phyloP scores from a whole-genome alignment of 2,888 invertebrate genomes.

The Pemphredon lugubris region DNA sequence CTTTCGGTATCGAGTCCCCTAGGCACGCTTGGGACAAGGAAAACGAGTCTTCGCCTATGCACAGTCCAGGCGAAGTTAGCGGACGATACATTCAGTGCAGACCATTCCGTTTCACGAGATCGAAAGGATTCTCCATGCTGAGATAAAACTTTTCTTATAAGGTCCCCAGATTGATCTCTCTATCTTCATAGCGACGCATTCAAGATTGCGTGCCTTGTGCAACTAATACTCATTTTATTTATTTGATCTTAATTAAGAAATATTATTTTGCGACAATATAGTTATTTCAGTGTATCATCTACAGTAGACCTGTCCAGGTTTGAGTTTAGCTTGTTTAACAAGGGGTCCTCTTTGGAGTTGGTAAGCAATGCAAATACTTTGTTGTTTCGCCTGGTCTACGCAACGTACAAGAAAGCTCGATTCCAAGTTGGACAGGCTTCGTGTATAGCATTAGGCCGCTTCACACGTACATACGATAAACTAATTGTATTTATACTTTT shows the following conservation, averaged over 20 bases:
- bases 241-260: slow-evolving; percentile 34
- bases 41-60: slow-evolving; percentile 82
- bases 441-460: slow-evolving; percentile 39
- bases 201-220: slow-evolving; percentile 57
- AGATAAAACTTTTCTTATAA: slow-evolving; percentile 65
- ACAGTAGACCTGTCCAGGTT: too few relatives aligned
- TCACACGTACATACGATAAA: slow-evolving; percentile 29
- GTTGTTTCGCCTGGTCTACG: too few relatives aligned
- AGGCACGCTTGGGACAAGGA: slow-evolving; percentile 82
- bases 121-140: slow-evolving; percentile 73
- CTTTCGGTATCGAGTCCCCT: slow-evolving; percentile 89
- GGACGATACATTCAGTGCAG: slow-evolving; percentile 66
- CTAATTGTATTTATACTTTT: slow-evolving; percentile 59
- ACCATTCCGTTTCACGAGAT: slow-evolving; percentile 72
- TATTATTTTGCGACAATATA: slow-evolving; percentile 10
- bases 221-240: slow-evolving; percentile 48
- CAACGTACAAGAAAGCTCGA: too few relatives aligned
- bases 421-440: too few relatives aligned
- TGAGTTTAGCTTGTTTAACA: too few relatives aligned
- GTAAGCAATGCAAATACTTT: too few relatives aligned
- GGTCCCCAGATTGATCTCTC: slow-evolving; percentile 40
- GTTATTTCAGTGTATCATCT: slow-evolving; percentile 20
- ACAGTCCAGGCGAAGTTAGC: slow-evolving; percentile 51
- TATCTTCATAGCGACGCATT: slow-evolving; percentile 42
- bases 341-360: too few relatives aligned